Evolutionary conservation across 2,113 vertebrate species (phyloP).

Genomic region (Todiramphus saurophagus): DNA sequence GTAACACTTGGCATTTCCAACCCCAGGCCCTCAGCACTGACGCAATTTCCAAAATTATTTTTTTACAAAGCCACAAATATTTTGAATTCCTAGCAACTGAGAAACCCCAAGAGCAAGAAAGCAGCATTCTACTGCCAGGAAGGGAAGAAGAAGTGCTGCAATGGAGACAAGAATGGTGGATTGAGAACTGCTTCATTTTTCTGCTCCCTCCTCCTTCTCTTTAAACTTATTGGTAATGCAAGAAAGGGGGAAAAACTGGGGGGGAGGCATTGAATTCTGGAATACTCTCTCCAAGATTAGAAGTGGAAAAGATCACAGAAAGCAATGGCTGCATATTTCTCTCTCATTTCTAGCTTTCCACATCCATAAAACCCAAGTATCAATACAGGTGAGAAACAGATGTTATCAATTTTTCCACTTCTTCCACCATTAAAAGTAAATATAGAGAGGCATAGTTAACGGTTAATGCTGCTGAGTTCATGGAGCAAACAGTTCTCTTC

Average conservation of each 20-base stretch:
- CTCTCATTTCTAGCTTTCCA: not conserved
- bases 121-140: conserved; percentile 28
- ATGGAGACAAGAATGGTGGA: not conserved
- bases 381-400: not conserved
- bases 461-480: conserved; percentile 31
- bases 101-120: conserved; percentile 50
- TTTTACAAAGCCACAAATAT: conserved; percentile 56
- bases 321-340: not conserved
- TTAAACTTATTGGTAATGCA: not conserved
- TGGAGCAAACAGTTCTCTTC: conserved; percentile 13
- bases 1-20: conserved; percentile 55
- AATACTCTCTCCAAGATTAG: not conserved
- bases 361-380: not conserved
- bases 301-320: not conserved
- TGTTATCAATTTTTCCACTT: not conserved
- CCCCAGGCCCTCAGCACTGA: conserved; percentile 37
- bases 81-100: conserved; percentile 66
- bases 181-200: not conserved
- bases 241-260: not conserved
- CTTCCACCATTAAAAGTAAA: not conserved
- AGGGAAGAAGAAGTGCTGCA: not conserved
- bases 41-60: conserved; percentile 49
- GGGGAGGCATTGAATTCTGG: not conserved
- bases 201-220: not conserved
- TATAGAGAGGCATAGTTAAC: conserved; percentile 10